Conservation (phyloP, 2,888 invertebrate genomes). For the Drosophila nigricruria region DNA sequence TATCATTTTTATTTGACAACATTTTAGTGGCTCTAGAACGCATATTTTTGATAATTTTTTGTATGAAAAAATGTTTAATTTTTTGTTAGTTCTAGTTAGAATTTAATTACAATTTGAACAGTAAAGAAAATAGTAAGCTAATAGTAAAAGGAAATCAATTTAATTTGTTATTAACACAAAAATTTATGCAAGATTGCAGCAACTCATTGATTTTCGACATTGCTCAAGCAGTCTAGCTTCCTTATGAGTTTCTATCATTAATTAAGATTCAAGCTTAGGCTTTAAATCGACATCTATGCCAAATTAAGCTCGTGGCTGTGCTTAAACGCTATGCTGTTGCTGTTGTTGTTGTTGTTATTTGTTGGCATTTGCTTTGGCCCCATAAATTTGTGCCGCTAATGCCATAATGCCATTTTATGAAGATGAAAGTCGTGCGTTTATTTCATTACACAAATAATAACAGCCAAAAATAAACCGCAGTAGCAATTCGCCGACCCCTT, state of each 20-base stretch:
- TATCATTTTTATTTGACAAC: too few species aligned
- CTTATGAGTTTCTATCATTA: conserved; percentile 7
- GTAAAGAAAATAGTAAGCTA: too few species aligned
- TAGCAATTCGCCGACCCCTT: conserved; percentile 36
- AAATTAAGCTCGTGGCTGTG: conserved; percentile 2
- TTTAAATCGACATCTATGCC: conserved; percentile 21
- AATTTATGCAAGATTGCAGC: too few species aligned
- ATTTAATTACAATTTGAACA: too few species aligned
- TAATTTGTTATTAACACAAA: too few species aligned
- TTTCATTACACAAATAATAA: conserved; percentile 82
- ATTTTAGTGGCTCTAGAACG: too few species aligned
- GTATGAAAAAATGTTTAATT: too few species aligned
- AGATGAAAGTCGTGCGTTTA: conserved; percentile 82
- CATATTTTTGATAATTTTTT: too few species aligned
- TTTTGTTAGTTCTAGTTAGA: too few species aligned
- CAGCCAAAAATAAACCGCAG: conserved; percentile 75
- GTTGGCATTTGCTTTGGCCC: conserved; percentile 29
- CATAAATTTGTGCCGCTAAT: conserved; percentile 77
- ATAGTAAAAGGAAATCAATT: too few species aligned
- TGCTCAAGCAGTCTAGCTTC: background rate
- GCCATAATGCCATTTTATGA: conserved; percentile 81
- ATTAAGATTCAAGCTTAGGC: conserved; percentile 25
- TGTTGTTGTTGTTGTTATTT: conserved; percentile 24
- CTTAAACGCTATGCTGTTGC: background rate
- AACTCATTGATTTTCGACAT: background rate